Evolutionary conservation across 2,113 vertebrate species (phyloP), one percentile per base, ranked within the genome.

Genomic region (Egretta garzetta): DNA sequence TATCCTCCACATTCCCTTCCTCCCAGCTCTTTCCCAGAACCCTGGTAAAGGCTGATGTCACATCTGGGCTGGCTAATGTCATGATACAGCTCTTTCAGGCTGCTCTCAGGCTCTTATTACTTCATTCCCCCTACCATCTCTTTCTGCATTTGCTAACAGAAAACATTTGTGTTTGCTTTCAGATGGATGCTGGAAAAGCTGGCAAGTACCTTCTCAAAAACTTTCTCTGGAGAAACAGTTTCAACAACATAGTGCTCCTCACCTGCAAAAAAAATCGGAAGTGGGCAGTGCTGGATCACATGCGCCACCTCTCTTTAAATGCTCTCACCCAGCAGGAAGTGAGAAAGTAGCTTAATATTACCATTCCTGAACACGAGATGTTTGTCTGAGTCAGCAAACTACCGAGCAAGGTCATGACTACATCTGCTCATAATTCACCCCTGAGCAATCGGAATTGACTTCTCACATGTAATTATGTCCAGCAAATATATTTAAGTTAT

Each of bases 281-380:
- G 27, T 43, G 14, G 27, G 30, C 14, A 49, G 33, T 35, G 22
- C 32, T 75, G 47, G 8, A 39, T 75, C 21, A 39, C 0, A 0
- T 59, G 12, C 59, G 18, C 37, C 77, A 27, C 15, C 39, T 82
- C 27, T 70, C 19, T 52, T 89, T 50, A 75, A 75, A 80, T 80
- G 21, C 28, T 72, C 14, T 86, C 35, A 80, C 4, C 1, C 16
- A 41, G 21, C 19, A 88, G 20, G 17, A 88, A 88, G 49, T 72
- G 8, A 75, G 47, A 37, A 53, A 8, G 3, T 32, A 82, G 22
- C 19, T 75, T 90, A 62, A 55, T 56, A 39, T 43, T 70, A 24
- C 14, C 5, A 6, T 21, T 66, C 68, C 17, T 70, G 35, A 90
- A 64, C 13, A 9, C 21, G 6, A 58, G 58, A 66, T 74, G 16